These are phyloP conservation scores for Pristionchus entomophagus DNA, from an alignment of 2,888 invertebrate species.

Conservation along the genomic window DNA sequence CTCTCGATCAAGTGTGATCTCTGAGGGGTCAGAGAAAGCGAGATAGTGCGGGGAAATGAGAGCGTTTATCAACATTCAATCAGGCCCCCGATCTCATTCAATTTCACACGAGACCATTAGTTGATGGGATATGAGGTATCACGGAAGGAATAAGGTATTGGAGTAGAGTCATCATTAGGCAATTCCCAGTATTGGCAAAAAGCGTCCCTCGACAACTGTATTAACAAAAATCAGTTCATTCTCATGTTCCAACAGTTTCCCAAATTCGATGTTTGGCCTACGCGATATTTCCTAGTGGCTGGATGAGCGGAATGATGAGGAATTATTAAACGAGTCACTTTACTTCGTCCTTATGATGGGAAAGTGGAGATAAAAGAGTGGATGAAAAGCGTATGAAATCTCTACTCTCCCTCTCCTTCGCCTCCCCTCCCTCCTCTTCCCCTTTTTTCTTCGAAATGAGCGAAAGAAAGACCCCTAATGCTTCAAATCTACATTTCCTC, in stretches of 20 bases:
- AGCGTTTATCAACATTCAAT: constrained; percentile 41
- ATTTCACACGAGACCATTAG: not conserved
- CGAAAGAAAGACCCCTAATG: constrained; percentile 42
- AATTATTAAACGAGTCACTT: constrained; percentile 29
- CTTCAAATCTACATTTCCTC: constrained; percentile 47
- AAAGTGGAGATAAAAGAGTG: constrained; percentile 44
- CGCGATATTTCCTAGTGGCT: too few relatives aligned
- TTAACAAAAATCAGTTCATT: too few relatives aligned
- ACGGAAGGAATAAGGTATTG: constrained; percentile 50
- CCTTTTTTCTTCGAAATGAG: not conserved
- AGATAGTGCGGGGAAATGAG: not conserved
- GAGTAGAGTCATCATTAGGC: constrained; percentile 46
- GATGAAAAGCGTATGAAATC: constrained; percentile 49
- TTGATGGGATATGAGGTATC: constrained; percentile 43
- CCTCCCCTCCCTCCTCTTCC: not conserved
- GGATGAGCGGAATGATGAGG: too few relatives aligned
- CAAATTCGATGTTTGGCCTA: too few relatives aligned
- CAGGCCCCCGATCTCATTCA: constrained; percentile 31
- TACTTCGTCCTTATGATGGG: not conserved
- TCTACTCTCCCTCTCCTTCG: not conserved
- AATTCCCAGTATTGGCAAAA: constrained; percentile 27
- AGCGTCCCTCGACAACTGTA: too few relatives aligned
- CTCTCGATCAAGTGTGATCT: not conserved
- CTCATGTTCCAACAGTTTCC: too few relatives aligned
- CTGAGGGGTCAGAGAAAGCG: not conserved